Conservation (phyloP, 2,113 vertebrate genomes). For the Cottus gobio region DNA sequence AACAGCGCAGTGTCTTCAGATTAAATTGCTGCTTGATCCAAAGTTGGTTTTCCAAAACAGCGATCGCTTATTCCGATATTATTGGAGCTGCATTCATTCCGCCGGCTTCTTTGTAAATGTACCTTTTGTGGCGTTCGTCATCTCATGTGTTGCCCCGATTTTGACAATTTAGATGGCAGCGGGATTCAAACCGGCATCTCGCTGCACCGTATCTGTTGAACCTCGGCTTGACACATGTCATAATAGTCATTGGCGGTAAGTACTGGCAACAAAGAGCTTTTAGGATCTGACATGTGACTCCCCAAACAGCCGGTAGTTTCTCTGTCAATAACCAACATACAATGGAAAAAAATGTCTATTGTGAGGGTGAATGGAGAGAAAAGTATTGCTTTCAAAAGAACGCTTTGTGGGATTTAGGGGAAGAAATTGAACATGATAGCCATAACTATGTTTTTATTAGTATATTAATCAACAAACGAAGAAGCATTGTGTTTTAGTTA, state of each 20-base stretch:
- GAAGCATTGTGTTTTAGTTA: neutral
- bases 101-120: neutral
- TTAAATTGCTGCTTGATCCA: neutral
- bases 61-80: neutral
- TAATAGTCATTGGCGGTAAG: conserved; percentile 8
- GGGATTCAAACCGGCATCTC: neutral
- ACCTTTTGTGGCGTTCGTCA: conserved; percentile 1
- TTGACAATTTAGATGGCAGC: neutral
- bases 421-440: neutral
- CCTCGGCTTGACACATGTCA: conserved; percentile 4
- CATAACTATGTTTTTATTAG: neutral
- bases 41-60: neutral
- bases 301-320: conserved; percentile 22
- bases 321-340: conserved; percentile 9
- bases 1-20: conserved; percentile 1
- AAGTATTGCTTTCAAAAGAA: neutral
- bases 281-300: conserved; percentile 29
- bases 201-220: conserved; percentile 1
- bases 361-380: neutral
- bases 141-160: neutral
- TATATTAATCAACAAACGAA: neutral
- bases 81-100: neutral
- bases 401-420: neutral
- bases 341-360: neutral
- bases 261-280: conserved; percentile 5